phyloP scores from a whole-genome alignment of 2,797 vertebrate species.

The Sebastes umbrosus region DNA sequence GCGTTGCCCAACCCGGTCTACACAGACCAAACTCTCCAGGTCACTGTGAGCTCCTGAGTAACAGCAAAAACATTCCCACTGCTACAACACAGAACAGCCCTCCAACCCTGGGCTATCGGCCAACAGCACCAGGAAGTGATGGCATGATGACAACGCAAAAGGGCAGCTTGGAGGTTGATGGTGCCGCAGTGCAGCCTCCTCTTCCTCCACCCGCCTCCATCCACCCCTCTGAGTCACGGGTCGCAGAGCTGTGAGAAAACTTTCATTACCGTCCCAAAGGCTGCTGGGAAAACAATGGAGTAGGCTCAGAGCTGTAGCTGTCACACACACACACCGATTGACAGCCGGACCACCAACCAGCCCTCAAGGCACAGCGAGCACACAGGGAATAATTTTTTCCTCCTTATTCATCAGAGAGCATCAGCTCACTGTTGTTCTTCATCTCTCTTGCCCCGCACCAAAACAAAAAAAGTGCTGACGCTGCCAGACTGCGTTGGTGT shows the following conservation, averaged over 20 bases:
- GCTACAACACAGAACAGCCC: slow-evolving; percentile 19
- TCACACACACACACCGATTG: background rate
- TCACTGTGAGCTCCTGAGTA: slow-evolving; percentile 7
- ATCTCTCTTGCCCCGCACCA: background rate
- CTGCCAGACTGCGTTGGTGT: background rate
- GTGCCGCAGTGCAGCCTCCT: slow-evolving; percentile 64
- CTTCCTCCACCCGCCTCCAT: slow-evolving; percentile 10
- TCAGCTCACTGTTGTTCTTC: background rate
- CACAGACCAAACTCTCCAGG: background rate
- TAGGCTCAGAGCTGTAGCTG: slow-evolving; percentile 7
- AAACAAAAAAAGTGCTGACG: background rate
- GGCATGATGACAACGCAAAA: slow-evolving; percentile 40
- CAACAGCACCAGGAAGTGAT: slow-evolving; percentile 61
- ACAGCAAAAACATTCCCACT: slow-evolving; percentile 21
- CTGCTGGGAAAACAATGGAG: slow-evolving; percentile 49
- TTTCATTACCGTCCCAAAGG: slow-evolving; percentile 53
- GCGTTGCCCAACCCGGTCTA: slow-evolving; percentile 1
- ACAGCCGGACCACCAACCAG: slow-evolving; percentile 16
- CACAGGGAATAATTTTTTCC: background rate
- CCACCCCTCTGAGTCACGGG: slow-evolving; percentile 49
- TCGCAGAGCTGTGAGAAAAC: slow-evolving; percentile 58
- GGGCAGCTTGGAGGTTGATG: slow-evolving; percentile 53
- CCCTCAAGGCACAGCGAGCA: background rate
- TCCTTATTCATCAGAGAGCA: background rate
- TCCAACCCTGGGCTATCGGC: slow-evolving; percentile 6